Conservation (phyloP, 1,140 invertebrate genomes). For the Drosophila bocki region DNA sequence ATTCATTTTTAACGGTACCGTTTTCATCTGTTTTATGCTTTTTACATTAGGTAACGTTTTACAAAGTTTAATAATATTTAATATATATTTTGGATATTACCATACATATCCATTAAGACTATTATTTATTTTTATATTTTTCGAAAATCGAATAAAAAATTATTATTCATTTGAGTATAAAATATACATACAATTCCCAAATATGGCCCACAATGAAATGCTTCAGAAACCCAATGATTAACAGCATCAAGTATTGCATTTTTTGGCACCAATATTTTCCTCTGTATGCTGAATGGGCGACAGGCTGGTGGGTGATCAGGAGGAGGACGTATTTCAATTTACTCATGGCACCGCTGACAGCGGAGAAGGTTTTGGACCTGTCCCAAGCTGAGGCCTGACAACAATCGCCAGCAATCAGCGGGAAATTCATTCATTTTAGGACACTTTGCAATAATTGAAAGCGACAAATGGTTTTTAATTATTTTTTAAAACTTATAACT, state of each 20-base stretch:
- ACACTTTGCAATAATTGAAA: constrained; percentile 77
- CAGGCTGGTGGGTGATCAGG: constrained; percentile 21
- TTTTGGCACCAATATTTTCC: constrained; percentile 3
- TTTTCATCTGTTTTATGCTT: no score
- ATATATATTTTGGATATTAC: no score
- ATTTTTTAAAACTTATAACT: constrained; percentile 79
- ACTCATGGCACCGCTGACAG: constrained; percentile 24
- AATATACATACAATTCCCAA: no score
- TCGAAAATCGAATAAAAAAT: no score
- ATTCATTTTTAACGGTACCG: no score
- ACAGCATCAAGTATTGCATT: not conserved
- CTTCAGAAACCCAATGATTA: constrained; percentile 12
- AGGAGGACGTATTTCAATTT: constrained; percentile 63
- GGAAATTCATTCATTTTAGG: constrained; percentile 73
- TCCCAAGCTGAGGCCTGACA: constrained; percentile 37
- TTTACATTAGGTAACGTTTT: no score
- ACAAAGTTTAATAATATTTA: no score
- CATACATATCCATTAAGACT: no score
- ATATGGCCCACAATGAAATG: not conserved
- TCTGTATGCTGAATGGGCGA: not conserved
- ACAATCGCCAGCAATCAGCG: constrained; percentile 72
- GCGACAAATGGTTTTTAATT: constrained; percentile 77
- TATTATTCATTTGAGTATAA: not conserved
- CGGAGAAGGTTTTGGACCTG: constrained; percentile 42
- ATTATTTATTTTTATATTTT: no score